phyloP scores from a whole-genome alignment of 2,113 vertebrate genomes.

The Empidonax traillii region DNA sequence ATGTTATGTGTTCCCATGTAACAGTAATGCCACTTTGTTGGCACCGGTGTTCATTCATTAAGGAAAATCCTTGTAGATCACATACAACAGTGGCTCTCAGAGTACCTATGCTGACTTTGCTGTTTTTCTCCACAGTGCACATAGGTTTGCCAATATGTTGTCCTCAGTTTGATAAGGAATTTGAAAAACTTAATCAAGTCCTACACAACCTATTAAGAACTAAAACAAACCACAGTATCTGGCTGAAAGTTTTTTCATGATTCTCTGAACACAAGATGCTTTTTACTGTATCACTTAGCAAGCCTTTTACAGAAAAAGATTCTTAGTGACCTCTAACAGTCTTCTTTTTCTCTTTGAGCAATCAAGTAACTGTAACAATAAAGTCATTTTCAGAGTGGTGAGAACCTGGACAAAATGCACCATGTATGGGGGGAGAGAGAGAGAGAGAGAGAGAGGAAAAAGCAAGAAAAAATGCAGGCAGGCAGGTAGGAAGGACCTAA shows the following conservation, averaged over 20 bases:
- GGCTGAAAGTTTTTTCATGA: neutral
- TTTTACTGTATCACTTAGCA: neutral
- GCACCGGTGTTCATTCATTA: neutral
- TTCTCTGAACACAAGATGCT: neutral
- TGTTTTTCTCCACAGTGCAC: neutral
- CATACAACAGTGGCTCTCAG: neutral
- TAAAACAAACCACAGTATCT: neutral
- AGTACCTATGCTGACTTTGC: neutral
- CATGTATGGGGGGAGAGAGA: accelerated
- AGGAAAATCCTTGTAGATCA: neutral
- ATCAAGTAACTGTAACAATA: neutral
- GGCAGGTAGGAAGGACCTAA: no score
- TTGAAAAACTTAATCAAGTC: neutral
- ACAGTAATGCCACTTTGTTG: neutral
- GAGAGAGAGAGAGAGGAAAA: no score
- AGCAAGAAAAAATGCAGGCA: no score
- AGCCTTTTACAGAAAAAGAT: neutral
- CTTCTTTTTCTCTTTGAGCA: neutral
- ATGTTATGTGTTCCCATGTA: neutral
- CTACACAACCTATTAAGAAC: neutral
- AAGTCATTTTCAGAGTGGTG: neutral
- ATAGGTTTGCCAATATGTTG: neutral
- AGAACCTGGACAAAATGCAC: neutral
- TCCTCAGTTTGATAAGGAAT: neutral
- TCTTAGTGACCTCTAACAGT: neutral